Base-by-base conservation (phyloP, 1,140 invertebrate genomes). In the Subanguina moxae region DNA sequence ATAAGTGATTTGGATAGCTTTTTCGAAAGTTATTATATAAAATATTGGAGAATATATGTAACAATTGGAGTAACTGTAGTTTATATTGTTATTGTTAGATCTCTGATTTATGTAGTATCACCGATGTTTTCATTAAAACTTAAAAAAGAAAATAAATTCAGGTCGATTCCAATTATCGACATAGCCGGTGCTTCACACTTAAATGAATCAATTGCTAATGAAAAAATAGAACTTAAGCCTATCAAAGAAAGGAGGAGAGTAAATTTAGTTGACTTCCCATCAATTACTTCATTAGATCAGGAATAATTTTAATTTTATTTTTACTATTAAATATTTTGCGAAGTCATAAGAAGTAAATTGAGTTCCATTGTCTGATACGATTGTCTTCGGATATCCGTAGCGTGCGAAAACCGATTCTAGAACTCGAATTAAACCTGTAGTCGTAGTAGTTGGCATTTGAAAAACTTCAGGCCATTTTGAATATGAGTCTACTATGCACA, bases 21-120 rank as follows among this genome's bases (percentile, higher is more conserved):
- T 32, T 71, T 72, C 46, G 68, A 66, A 62, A 43, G 64, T 19
- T 71, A 65, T 70, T 73, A 52, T 43, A 38, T 71, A 11, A 73
- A 67, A 64, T 43, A 75, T 64, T 71, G 70, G 70, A 71, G 70
- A 64, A 73, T 71, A 64, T 75, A 64, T 72, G 70, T 66, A 42
- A 73, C 70, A 27, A 13, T 73, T 64, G 70, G 38, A 0, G 70
- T 73, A n/a, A 73, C 70, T 65, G 23, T 71, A 42, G 43, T 71
- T 38, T 71, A 73, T 28, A 45, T 71, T 52, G 68, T 71, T 52
- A 45, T 71, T 32, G 68, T 1, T 3, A 63, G 61, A 71, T 62
- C 70, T 1, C 5, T 71, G 27, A 52, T 65, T 74, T 70, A 75
- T 68, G 61, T 71, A 27, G 62, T 71, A 17, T 71, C n/a, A n/a